Conservation (phyloP, 2,113 vertebrate genomes). For the Probosciger aterrimus region DNA sequence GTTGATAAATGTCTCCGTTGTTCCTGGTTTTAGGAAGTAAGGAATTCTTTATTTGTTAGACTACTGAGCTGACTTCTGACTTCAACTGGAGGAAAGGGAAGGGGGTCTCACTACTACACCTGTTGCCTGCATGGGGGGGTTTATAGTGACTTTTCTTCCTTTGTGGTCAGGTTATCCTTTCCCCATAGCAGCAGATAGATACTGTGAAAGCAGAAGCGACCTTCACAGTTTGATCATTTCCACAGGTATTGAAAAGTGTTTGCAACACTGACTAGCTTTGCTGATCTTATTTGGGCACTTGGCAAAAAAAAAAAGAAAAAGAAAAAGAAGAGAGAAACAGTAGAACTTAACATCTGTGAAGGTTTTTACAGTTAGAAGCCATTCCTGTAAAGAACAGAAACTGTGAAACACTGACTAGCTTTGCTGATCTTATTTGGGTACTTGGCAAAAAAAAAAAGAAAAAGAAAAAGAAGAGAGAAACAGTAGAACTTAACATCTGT, state of each 20-base stretch:
- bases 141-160: neutral
- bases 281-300: neutral
- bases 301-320: neutral
- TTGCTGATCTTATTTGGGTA: neutral
- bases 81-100: neutral
- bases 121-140: neutral
- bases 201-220: neutral
- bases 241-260: neutral
- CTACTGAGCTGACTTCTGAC: neutral
- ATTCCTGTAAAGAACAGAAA: neutral
- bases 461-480: neutral
- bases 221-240: neutral
- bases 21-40: neutral
- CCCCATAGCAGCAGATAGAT: neutral
- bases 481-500: neutral
- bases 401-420: neutral
- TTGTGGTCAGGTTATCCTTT: neutral
- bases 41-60: neutral
- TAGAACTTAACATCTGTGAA: neutral
- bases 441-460: neutral
- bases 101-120: neutral
- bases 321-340: neutral
- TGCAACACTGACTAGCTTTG: neutral
- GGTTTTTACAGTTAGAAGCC: neutral
- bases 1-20: neutral